Percentiles rank a stretch among this genome's conserved stretches.
phyloP scores from a whole-genome alignment of 2,113 vertebrate genomes.

The Chinchilla lanigera region DNA sequence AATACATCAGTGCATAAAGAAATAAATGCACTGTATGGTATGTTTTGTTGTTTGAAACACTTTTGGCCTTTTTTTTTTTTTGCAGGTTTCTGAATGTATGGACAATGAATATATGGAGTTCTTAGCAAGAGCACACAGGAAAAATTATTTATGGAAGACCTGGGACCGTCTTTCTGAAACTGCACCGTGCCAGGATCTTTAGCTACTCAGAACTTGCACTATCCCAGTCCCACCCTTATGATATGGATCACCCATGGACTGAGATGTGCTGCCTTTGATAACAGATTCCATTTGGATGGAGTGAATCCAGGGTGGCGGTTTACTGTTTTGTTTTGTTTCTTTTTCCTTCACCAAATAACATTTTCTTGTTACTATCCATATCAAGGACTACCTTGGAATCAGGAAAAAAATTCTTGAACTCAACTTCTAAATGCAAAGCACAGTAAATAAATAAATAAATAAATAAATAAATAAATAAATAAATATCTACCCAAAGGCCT shows the following conservation, averaged over 20 bases:
- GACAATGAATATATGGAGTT: not conserved
- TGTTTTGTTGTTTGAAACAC: not conserved
- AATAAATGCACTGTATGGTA: not conserved
- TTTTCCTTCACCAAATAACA: not conserved
- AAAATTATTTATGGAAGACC: not conserved
- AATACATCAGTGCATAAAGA: not conserved
- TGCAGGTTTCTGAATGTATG: not conserved
- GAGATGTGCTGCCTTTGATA: not conserved
- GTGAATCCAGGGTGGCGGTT: not conserved
- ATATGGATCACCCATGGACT: not conserved
- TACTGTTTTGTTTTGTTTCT: not conserved
- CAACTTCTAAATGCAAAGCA: slow-evolving; percentile 35
- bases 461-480: not conserved
- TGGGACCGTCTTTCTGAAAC: not conserved
- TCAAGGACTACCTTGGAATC: not conserved
- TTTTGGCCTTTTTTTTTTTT: not conserved
- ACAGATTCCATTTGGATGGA: not conserved
- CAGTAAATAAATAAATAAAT: not conserved
- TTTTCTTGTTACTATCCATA: not conserved
- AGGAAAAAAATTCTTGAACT: not conserved
- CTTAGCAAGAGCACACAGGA: not conserved
- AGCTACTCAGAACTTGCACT: rapidly evolving
- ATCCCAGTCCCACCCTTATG: not conserved
- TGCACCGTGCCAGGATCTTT: rapidly evolving
- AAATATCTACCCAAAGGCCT: not conserved